Conservation (phyloP, 1,140 invertebrate genomes). For the Trichomalopsis sarcophagae region DNA sequence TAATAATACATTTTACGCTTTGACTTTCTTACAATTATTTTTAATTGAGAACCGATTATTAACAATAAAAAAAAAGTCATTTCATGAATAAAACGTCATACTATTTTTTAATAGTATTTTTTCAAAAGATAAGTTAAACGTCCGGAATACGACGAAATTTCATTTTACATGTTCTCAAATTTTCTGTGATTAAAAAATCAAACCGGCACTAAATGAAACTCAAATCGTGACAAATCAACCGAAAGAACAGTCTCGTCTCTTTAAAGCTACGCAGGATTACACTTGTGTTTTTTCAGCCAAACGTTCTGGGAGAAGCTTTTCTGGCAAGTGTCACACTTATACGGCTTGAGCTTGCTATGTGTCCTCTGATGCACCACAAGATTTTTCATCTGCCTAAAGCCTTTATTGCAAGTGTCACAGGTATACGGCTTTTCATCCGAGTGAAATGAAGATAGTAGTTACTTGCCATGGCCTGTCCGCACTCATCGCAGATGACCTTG, state of each 20-base stretch:
- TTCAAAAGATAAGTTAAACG: too few species aligned
- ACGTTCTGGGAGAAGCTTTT: constrained; percentile 50
- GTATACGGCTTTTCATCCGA: constrained; percentile 85
- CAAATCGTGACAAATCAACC: neutral
- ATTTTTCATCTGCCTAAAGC: constrained; percentile 73
- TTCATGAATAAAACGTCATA: too few species aligned
- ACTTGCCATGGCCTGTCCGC: constrained; percentile 79
- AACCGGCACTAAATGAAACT: neutral
- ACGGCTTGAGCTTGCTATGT: constrained; percentile 48
- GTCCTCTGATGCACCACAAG: constrained; percentile 47
- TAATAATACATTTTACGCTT: neutral
- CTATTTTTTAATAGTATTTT: too few species aligned
- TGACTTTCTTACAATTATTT: too few species aligned
- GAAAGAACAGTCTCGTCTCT: neutral
- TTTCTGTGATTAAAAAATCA: neutral
- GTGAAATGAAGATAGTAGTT: constrained; percentile 77
- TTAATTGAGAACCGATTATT: too few species aligned
- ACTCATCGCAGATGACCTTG: constrained; percentile 75
- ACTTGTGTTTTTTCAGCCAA: constrained; percentile 53
- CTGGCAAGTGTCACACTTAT: constrained; percentile 38
- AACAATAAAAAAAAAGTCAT: too few species aligned
- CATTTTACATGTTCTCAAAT: neutral
- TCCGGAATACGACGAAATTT: too few species aligned
- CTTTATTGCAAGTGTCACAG: constrained; percentile 84
- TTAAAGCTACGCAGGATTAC: constrained; percentile 20